These are phyloP conservation scores for Porites divaricata DNA, from an alignment of 92 coral and sea anemone species.

Conservation along the genomic window DNA sequence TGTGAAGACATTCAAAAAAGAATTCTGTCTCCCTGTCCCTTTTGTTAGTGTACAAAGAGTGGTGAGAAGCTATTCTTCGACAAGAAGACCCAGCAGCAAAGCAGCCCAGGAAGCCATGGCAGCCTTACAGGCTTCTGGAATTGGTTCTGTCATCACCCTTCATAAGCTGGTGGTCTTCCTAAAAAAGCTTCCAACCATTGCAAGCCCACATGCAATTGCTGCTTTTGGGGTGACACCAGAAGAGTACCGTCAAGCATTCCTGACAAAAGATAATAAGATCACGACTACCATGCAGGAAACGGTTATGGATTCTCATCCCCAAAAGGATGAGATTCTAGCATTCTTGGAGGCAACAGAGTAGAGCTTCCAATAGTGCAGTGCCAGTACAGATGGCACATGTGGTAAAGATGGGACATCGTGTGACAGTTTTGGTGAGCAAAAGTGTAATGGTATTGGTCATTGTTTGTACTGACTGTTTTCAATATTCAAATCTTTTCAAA, in stretches of 20 bases:
- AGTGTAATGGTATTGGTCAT: too few species aligned
- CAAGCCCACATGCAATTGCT: constrained; percentile 3
- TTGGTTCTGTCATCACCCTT: not conserved
- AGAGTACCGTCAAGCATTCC: constrained; percentile 5
- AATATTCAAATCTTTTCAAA: too few species aligned
- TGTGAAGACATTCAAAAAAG: constrained; percentile 13
- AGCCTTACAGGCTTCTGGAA: constrained; percentile 9
- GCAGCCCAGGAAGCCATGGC: constrained; percentile 30
- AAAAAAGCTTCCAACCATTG: constrained; percentile 16
- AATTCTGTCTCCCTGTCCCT: constrained; percentile 29
- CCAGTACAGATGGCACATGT: too few species aligned
- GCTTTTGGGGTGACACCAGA: constrained; percentile 33
- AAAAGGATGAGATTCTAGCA: too few species aligned
- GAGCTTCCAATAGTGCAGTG: too few species aligned
- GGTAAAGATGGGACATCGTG: too few species aligned
- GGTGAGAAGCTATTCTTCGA: constrained; percentile 23
- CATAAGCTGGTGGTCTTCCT: constrained; percentile 17
- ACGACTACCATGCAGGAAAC: constrained; percentile 16
- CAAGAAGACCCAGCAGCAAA: constrained; percentile 17
- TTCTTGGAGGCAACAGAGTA: too few species aligned
- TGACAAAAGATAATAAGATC: constrained; percentile 1
- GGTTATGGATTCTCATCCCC: too few species aligned
- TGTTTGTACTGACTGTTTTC: too few species aligned
- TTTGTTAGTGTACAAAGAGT: constrained; percentile 8
- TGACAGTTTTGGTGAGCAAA: too few species aligned